Percentiles rank a stretch among this genome's conserved stretches.
Evolutionary conservation across 2,797 vertebrate genomes (phyloP).

Genomic region (Epinephelus malabaricus): DNA sequence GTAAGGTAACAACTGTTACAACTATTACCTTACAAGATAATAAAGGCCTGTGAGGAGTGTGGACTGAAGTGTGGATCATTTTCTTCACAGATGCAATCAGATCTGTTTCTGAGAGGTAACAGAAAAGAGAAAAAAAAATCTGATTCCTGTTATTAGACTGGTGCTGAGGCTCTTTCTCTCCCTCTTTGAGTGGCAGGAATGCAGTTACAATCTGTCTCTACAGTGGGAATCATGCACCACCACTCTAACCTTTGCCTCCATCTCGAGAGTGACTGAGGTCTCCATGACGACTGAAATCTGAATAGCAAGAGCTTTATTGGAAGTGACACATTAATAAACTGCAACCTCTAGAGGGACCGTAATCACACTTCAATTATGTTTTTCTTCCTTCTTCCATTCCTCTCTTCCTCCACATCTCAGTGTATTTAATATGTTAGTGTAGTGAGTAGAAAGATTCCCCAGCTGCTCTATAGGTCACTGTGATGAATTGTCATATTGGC

Average conservation of each 20-base stretch:
- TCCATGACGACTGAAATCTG: constrained; percentile 82
- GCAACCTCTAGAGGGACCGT: constrained; percentile 77
- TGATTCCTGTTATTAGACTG: constrained; percentile 11
- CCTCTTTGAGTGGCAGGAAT: constrained; percentile 21
- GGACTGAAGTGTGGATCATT: constrained; percentile 7
- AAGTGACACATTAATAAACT: constrained; percentile 88
- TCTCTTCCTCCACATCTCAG: constrained; percentile 36
- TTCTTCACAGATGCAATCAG: constrained; percentile 35
- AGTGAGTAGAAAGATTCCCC: constrained; percentile 45
- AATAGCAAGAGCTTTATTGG: constrained; percentile 81
- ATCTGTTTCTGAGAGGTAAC: constrained; percentile 24
- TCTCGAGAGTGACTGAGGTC: constrained; percentile 77
- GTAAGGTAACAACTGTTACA: background rate
- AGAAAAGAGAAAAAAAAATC: background rate
- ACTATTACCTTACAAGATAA: background rate
- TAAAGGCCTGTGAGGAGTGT: background rate
- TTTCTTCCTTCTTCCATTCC: constrained; percentile 30
- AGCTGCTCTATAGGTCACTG: constrained; percentile 53
- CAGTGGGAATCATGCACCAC: constrained; percentile 44
- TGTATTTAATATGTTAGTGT: constrained; percentile 62
- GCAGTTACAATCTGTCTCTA: constrained; percentile 51
- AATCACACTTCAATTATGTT: constrained; percentile 84
- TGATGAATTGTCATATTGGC: constrained; percentile 53
- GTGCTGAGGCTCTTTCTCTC: background rate
- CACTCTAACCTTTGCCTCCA: constrained; percentile 79